These are phyloP conservation scores for Oreortyx pictus DNA, from an alignment of 2,797 vertebrate species.

Conservation along the genomic window DNA sequence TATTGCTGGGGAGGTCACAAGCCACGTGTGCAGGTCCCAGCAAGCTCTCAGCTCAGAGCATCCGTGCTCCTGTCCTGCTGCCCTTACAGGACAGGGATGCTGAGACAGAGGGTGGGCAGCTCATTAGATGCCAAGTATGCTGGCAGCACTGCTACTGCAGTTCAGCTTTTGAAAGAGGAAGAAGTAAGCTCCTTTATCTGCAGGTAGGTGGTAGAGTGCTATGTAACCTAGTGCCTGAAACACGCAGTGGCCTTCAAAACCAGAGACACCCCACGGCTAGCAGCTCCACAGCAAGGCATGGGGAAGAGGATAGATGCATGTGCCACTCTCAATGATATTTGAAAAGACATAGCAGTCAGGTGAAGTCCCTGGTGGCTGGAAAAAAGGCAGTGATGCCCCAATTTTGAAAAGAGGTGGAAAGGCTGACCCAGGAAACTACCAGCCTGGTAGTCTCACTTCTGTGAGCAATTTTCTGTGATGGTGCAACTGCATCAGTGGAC, in stretches of 20 bases:
- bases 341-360: too few species aligned
- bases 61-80: not conserved
- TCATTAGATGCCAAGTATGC: not conserved
- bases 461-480: too few species aligned
- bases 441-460: too few species aligned
- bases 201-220: not conserved
- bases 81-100: not conserved
- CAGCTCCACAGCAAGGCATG: not conserved
- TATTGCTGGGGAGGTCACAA: not conserved
- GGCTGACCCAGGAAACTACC: too few species aligned
- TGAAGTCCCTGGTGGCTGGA: too few species aligned
- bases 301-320: not conserved
- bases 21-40: not conserved
- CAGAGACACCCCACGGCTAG: not conserved
- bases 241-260: not conserved
- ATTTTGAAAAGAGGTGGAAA: too few species aligned
- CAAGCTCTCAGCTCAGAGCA: not conserved
- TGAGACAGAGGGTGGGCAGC: not conserved
- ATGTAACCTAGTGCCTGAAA: accelerated
- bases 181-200: not conserved
- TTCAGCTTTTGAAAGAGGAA: not conserved
- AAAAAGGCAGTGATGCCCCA: too few species aligned
- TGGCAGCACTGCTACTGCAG: not conserved
- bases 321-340: too few species aligned
- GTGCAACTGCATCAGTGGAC: too few species aligned